Conservation (phyloP, 2,888 invertebrate genomes). For the Athalia cordata region DNA sequence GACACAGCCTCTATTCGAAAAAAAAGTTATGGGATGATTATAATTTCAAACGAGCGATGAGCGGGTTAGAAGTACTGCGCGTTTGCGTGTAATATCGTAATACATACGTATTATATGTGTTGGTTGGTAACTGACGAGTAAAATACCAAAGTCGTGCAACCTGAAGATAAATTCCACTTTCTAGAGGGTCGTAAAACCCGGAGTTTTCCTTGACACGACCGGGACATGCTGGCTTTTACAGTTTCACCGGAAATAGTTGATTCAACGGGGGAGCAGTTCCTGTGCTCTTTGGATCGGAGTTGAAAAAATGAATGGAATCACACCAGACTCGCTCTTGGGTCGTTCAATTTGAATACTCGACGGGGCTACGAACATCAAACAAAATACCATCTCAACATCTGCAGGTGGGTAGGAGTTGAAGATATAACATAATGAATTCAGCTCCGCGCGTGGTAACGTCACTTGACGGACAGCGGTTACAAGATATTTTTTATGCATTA, state of each 20-base stretch:
- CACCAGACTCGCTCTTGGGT: slow-evolving; percentile 30
- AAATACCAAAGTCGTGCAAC: slow-evolving; percentile 22
- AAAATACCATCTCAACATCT: background rate
- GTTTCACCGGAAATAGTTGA: slow-evolving; percentile 52
- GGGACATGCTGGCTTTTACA: slow-evolving; percentile 48
- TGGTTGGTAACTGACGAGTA: slow-evolving; percentile 6
- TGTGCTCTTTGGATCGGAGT: slow-evolving; percentile 50
- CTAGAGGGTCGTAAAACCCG: slow-evolving; percentile 29
- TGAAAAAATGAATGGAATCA: slow-evolving; percentile 47
- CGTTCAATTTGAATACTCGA: slow-evolving; percentile 41
- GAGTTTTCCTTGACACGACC: slow-evolving; percentile 17
- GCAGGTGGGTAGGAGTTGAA: background rate
- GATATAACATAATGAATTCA: slow-evolving; percentile 24
- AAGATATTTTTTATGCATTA: background rate
- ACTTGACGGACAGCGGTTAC: no score
- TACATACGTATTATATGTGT: slow-evolving; percentile 1
- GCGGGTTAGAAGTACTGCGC: slow-evolving; percentile 4
- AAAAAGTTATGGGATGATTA: slow-evolving; percentile 10
- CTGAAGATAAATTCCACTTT: slow-evolving; percentile 29
- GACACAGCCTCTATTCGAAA: slow-evolving; percentile 7
- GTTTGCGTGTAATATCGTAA: slow-evolving; percentile 17
- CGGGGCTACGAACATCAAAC: slow-evolving; percentile 2
- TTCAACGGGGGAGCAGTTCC: slow-evolving; percentile 50
- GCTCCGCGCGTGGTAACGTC: background rate
- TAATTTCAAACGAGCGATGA: slow-evolving; percentile 13